These are phyloP conservation scores for Brienomyrus brachyistius DNA, from an alignment of 2,113 vertebrate species.

Conservation along the genomic window DNA sequence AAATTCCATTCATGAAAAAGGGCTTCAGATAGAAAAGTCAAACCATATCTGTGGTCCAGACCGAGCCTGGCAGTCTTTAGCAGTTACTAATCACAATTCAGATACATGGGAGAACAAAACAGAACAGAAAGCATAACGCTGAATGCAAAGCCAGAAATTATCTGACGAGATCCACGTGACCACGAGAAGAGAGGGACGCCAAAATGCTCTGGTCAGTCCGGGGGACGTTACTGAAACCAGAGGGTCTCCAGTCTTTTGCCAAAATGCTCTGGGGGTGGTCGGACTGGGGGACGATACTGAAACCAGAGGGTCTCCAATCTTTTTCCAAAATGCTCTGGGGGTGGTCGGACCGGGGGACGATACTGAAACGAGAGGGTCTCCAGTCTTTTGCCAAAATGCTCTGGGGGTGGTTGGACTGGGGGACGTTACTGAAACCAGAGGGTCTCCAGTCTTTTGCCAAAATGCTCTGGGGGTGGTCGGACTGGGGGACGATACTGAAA, in stretches of 20 bases:
- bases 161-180: neutral
- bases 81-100: neutral
- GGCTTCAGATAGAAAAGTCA: neutral
- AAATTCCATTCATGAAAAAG: neutral
- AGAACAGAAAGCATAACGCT: neutral
- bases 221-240: neutral
- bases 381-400: no score
- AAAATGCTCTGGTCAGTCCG: neutral
- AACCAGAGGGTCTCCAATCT: neutral
- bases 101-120: neutral
- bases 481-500: neutral
- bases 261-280: neutral
- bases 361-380: no score
- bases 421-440: neutral
- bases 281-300: neutral
- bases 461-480: neutral
- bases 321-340: no score
- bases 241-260: neutral
- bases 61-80: neutral
- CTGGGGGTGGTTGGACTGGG: neutral
- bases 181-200: neutral
- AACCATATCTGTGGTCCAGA: slow-evolving; percentile 1
- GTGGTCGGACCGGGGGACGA: neutral
- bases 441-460: neutral
- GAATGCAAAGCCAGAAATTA: neutral